Conservation (phyloP, 2,113 vertebrate species). For the Pachycephala philippinensis region DNA sequence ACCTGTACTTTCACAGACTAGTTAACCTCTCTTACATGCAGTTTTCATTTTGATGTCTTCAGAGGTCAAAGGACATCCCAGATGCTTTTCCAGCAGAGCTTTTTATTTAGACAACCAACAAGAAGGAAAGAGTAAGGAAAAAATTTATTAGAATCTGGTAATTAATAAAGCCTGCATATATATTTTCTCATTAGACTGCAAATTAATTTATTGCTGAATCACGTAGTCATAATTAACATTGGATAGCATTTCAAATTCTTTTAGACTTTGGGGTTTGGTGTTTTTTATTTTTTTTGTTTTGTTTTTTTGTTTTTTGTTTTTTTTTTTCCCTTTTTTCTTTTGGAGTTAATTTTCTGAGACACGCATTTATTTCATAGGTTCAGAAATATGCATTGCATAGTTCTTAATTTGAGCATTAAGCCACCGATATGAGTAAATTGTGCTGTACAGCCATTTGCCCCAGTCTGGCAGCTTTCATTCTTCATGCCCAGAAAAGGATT, state of each 20-base stretch:
- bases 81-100: not conserved
- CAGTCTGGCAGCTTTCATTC: not conserved
- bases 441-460: not conserved
- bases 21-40: not conserved
- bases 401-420: not conserved
- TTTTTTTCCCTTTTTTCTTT: not conserved
- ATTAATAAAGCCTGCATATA: not conserved
- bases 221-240: not conserved
- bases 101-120: conserved; percentile 7
- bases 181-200: not conserved
- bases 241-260: not conserved
- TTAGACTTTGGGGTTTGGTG: not conserved
- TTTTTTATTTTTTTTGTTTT: too few species aligned
- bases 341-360: not conserved
- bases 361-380: not conserved
- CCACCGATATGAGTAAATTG: not conserved
- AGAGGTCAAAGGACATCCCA: not conserved
- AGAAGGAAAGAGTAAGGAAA: not conserved
- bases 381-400: not conserved
- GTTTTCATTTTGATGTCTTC: not conserved
- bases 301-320: too few species aligned
- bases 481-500: not conserved
- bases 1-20: not conserved
- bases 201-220: not conserved
- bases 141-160: not conserved